Base-by-base conservation (phyloP, 1,140 invertebrate species). In the Drosophila sturtevanti region DNA sequence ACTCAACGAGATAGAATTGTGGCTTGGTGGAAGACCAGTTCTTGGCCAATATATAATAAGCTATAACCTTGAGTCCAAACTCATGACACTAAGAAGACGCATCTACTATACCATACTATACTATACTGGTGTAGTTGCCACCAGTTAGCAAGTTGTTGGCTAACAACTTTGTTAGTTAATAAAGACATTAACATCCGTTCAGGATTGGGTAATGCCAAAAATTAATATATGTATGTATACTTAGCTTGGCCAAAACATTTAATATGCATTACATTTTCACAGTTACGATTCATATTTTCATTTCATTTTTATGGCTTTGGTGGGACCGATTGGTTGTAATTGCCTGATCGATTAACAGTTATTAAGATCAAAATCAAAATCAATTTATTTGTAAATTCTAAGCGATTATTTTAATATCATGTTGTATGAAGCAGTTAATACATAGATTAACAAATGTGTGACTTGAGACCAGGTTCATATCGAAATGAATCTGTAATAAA, bases 321-420 rank as follows among this genome's bases (percentile, higher is more conserved):
- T 41, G 37, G 14, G 60, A 69, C 66, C 34, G 64, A 67, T 64
- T 48, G 64, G 44, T 63, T 38, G 56, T 52, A 77, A 81, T 85
- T 81, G 72, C 68, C 52, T 64, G 44, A 69, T 54, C 82, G 51
- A 69, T 86, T 87, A 81, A 38, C 48, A 35, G 82, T 75, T 81
- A 81, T 81, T 86, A 78, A 85, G 72, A 68, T 72, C 71, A 41
- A 60, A 71, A 71, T 65, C 61, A 56, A 75, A 87, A 78, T 67
- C 62, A 81, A 79, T 86, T 78, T 72, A 75, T 86, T 79, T 72
- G 71, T 63, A 75, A 72, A 68, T 67, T 48, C 3, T 63, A 71
- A 78, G 66, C 69, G 67, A 69, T 80, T 77, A 68, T 48, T 38
- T 48, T 77, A 60, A 71, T 62, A 58, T 63, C 54, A 68, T 34